Evolutionary conservation across 2,888 invertebrate genomes (phyloP).

Genomic region (Troides oblongomaculatus): DNA sequence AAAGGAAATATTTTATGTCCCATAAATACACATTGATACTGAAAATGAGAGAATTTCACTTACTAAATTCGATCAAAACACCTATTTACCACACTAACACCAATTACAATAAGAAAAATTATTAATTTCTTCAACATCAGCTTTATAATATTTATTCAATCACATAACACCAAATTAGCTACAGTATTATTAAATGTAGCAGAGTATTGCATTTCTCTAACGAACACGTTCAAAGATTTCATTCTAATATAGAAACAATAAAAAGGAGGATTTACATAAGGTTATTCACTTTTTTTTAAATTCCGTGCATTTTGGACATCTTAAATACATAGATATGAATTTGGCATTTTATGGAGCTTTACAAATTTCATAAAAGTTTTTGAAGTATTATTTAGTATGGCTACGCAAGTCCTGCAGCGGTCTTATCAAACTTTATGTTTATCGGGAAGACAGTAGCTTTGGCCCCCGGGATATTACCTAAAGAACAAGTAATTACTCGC

Average conservation of each 20-base stretch:
- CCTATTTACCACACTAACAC: conserved; percentile 7
- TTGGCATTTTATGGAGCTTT: conserved; percentile 12
- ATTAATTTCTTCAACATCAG: conserved; percentile 3
- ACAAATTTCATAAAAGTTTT: not conserved
- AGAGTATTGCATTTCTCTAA: not conserved
- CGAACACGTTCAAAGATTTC: no score
- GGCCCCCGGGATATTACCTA: conserved; percentile 52
- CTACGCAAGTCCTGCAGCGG: conserved; percentile 28
- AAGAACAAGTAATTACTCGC: conserved; percentile 8
- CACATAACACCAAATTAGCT: not conserved
- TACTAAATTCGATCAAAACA: conserved; percentile 14
- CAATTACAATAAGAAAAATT: conserved; percentile 4
- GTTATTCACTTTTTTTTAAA: not conserved
- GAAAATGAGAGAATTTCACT: conserved; percentile 2
- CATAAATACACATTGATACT: conserved; percentile 10
- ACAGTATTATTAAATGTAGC: not conserved
- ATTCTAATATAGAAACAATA: no score
- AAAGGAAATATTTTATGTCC: conserved; percentile 10
- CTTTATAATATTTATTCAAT: not conserved
- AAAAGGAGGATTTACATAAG: not conserved
- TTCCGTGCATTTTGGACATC: not conserved
- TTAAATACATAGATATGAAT: conserved; percentile 10
- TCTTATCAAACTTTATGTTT: conserved; percentile 36
- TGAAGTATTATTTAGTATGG: conserved; percentile 2
- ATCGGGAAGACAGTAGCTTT: conserved; percentile 59